phyloP scores from a whole-genome alignment of 2,797 vertebrate genomes.

The Sebastes alutus region DNA sequence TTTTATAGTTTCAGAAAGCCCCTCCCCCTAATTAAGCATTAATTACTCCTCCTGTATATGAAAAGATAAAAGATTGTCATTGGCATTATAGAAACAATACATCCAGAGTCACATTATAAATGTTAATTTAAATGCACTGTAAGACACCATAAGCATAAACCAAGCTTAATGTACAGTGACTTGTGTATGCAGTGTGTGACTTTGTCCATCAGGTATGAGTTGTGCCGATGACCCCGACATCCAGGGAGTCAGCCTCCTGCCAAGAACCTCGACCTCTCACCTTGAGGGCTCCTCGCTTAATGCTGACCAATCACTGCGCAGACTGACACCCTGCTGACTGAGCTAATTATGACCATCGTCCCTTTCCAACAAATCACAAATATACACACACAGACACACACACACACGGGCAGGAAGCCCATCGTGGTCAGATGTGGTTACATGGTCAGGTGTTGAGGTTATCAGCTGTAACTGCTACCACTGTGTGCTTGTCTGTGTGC shows the following conservation, averaged over 20 bases:
- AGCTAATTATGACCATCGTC: conserved; percentile 22
- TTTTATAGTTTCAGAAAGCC: neutral
- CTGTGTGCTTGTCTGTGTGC: neutral
- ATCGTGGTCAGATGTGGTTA: conserved; percentile 5
- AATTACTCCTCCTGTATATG: neutral
- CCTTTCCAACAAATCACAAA: conserved; percentile 16
- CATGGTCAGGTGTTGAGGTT: conserved; percentile 4
- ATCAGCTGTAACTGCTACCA: conserved; percentile 1
- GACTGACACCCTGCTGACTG: conserved; percentile 45
- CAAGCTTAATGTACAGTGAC: neutral
- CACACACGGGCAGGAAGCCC: neutral
- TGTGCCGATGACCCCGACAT: neutral
- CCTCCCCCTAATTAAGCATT: neutral
- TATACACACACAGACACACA: neutral
- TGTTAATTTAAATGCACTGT: neutral
- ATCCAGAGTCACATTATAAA: neutral
- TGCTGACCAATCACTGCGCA: conserved; percentile 45
- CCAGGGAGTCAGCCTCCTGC: neutral
- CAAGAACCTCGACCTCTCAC: conserved; percentile 28
- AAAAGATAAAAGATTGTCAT: neutral
- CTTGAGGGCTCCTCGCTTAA: conserved; percentile 21
- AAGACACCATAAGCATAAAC: neutral
- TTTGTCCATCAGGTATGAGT: neutral
- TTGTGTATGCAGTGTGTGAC: neutral
- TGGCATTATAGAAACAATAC: too few relatives aligned